phyloP scores from a whole-genome alignment of 2,797 vertebrate species.

The Morus bassanus region DNA sequence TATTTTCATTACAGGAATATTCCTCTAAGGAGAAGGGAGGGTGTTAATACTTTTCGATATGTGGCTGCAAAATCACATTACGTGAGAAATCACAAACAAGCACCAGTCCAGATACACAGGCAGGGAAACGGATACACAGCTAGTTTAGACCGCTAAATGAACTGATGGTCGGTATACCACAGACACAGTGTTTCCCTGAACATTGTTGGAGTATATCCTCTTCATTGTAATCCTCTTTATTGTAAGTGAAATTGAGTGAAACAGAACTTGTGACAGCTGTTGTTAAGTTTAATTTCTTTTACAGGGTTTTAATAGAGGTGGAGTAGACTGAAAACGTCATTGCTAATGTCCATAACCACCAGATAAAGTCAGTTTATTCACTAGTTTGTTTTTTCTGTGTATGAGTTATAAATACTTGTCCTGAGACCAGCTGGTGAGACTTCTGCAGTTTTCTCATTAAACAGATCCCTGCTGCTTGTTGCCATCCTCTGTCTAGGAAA shows the following conservation, averaged over 20 bases:
- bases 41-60: neutral
- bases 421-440: neutral
- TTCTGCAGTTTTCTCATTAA: neutral
- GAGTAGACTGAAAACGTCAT: neutral
- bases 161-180: neutral
- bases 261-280: neutral
- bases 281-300: neutral
- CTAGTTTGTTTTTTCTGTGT: neutral
- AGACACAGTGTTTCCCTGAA: neutral
- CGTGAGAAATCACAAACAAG: neutral
- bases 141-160: neutral
- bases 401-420: neutral
- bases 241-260: neutral
- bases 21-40: neutral
- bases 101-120: neutral
- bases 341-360: neutral
- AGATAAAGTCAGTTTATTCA: neutral
- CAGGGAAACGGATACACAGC: neutral
- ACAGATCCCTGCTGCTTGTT: neutral
- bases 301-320: neutral
- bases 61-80: neutral
- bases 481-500: neutral
- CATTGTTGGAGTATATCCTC: neutral
- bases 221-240: neutral
- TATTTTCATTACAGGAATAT: constrained; percentile 23